Evolutionary conservation across 1,140 invertebrate genomes (phyloP).

Genomic region (Cotesia chilonis): DNA sequence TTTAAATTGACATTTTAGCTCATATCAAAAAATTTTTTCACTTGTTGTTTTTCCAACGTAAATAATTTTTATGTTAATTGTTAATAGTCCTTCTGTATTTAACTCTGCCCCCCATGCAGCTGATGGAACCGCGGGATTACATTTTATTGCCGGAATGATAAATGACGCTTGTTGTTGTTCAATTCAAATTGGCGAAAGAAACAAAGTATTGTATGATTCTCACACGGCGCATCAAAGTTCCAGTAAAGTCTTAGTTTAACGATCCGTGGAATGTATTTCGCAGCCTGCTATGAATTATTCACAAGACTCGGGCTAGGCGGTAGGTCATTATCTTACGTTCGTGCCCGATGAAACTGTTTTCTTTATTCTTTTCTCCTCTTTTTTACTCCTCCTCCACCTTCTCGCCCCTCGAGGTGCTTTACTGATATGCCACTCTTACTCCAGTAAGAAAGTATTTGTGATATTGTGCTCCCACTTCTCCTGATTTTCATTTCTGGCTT

Average conservation of each 20-base stretch:
- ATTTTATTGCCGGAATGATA: not conserved
- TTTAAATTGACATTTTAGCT: no score
- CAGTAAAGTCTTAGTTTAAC: slow-evolving; percentile 33
- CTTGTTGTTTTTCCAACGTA: no score
- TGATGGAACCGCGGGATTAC: not conserved
- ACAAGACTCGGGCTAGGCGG: slow-evolving; percentile 35
- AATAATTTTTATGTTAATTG: no score
- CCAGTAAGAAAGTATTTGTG: no score
- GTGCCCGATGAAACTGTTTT: slow-evolving; percentile 40
- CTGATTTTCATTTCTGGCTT: no score
- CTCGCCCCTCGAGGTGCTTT: not conserved
- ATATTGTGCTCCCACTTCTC: no score
- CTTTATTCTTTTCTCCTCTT: slow-evolving; percentile 29
- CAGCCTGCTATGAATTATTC: slow-evolving; percentile 42
- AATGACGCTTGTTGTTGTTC: slow-evolving; percentile 1
- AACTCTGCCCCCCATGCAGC: slow-evolving; percentile 14
- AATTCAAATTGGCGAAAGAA: slow-evolving; percentile 1
- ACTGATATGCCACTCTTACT: no score
- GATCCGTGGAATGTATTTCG: slow-evolving; percentile 41
- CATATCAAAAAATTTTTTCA: no score
- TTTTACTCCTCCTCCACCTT: not conserved
- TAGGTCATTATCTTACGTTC: slow-evolving; percentile 43
- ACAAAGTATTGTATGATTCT: slow-evolving; percentile 26
- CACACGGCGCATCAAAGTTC: slow-evolving; percentile 36
- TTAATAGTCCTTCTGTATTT: no score